These are phyloP conservation scores for silkworm (Bombyx mori) DNA, from an alignment of 1,140 invertebrate genomes.

Conservation along the genomic window DNA sequence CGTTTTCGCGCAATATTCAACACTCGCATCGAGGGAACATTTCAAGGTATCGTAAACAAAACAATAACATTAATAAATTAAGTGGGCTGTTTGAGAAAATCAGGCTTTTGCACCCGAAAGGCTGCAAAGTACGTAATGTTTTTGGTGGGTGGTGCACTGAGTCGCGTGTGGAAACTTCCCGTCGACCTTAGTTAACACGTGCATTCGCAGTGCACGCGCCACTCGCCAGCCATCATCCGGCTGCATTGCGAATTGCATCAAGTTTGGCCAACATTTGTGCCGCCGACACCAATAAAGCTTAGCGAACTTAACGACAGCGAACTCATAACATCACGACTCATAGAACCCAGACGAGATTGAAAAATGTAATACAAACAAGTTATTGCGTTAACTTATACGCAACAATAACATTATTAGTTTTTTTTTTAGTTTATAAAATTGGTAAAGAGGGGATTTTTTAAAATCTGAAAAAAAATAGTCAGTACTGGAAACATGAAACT, in stretches of 20 bases:
- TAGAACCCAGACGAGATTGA: too few species aligned
- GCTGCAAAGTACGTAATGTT: conserved; percentile 8
- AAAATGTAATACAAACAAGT: too few species aligned
- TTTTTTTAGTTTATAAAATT: too few species aligned
- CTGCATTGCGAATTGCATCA: conserved; percentile 57
- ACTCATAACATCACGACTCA: neutral
- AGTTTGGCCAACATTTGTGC: conserved; percentile 34
- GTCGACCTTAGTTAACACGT: conserved; percentile 24
- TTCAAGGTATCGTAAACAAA: conserved; percentile 43
- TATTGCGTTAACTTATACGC: too few species aligned
- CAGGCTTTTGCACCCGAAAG: conserved; percentile 6
- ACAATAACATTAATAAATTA: conserved; percentile 4
- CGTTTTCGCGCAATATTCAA: conserved; percentile 30
- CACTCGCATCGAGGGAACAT: conserved; percentile 27
- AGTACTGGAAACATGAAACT: too few species aligned
- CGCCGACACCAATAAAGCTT: conserved; percentile 29
- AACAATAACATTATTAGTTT: too few species aligned
- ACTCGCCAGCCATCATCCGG: conserved; percentile 20
- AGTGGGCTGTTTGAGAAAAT: neutral
- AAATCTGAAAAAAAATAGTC: too few species aligned
- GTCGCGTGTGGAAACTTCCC: conserved; percentile 29
- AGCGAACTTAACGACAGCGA: conserved; percentile 34
- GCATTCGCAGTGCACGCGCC: conserved; percentile 26
- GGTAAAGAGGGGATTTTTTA: too few species aligned
- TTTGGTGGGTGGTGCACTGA: conserved; percentile 13